These are phyloP conservation scores for Lasioglossum marginatum DNA, from an alignment of 2,888 invertebrate species.

Conservation along the genomic window DNA sequence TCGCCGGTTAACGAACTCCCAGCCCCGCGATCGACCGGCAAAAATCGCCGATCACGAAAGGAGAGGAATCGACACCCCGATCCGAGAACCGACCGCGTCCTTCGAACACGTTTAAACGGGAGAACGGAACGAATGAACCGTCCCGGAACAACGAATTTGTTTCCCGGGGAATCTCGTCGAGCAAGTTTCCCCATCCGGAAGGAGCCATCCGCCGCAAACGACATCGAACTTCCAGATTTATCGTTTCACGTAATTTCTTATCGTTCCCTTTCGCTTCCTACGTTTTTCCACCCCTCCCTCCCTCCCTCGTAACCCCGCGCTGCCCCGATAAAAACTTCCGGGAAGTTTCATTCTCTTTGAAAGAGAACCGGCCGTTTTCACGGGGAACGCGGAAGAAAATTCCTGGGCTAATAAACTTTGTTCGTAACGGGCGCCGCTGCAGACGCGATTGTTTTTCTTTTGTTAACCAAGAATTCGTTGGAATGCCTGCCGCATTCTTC, in stretches of 20 bases:
- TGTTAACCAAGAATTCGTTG: constrained; percentile 6
- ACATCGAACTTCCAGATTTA: constrained; percentile 45
- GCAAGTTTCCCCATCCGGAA: constrained; percentile 17
- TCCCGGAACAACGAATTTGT: constrained; percentile 35
- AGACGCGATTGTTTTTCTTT: constrained; percentile 4
- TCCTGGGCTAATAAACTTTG: constrained; percentile 17
- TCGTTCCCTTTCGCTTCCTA: neutral
- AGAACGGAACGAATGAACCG: neutral
- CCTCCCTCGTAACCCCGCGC: too few relatives aligned
- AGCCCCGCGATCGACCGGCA: constrained; percentile 20
- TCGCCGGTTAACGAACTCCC: constrained; percentile 50
- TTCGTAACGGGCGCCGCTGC: neutral
- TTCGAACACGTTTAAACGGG: neutral
- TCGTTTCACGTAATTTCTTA: constrained; percentile 43
- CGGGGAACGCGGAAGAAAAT: constrained; percentile 11
- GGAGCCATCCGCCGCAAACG: constrained; percentile 12
- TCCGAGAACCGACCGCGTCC: neutral
- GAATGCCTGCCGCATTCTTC: constrained; percentile 8
- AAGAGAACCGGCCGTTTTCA: neutral
- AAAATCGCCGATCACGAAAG: neutral
- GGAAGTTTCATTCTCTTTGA: neutral
- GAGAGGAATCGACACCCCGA: neutral
- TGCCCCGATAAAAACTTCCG: constrained; percentile 28
- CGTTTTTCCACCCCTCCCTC: neutral
- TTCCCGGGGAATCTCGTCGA: constrained; percentile 18